These are phyloP conservation scores for Montipora sp. DNA, from an alignment of 64 coral and sea anemone species.

Conservation along the genomic window DNA sequence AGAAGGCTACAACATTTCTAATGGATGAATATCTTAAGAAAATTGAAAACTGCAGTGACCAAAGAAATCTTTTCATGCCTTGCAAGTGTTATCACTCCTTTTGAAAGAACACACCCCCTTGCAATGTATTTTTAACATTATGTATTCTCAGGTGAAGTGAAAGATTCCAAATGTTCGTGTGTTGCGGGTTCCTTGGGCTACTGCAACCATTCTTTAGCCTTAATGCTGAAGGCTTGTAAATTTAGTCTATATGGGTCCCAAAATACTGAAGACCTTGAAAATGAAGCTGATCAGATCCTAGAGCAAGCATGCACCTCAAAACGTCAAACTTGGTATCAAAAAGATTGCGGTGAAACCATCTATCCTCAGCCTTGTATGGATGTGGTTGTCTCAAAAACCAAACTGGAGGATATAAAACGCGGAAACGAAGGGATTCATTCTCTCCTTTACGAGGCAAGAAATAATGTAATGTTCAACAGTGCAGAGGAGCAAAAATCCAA, in stretches of 20 bases:
- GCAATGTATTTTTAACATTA: slow-evolving; percentile 8
- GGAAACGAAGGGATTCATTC: slow-evolving; percentile 46
- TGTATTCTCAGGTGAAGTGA: slow-evolving; percentile 25
- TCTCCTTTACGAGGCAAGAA: slow-evolving; percentile 67
- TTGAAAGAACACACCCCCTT: slow-evolving; percentile 12
- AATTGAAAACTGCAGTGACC: not conserved
- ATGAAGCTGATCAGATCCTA: slow-evolving; percentile 46
- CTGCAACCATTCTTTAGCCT: slow-evolving; percentile 46
- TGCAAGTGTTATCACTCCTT: slow-evolving; percentile 49
- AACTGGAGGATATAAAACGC: not conserved
- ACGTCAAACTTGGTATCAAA: slow-evolving; percentile 49
- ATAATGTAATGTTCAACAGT: slow-evolving; percentile 11
- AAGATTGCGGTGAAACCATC: slow-evolving; percentile 56
- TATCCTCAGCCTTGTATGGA: slow-evolving; percentile 42
- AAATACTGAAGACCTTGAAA: slow-evolving; percentile 5
- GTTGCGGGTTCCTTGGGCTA: slow-evolving; percentile 24
- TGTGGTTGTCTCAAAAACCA: slow-evolving; percentile 9
- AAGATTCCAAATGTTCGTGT: slow-evolving; percentile 24
- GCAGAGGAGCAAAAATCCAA: slow-evolving; percentile 48
- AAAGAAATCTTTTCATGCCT: slow-evolving; percentile 10
- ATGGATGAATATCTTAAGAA: slow-evolving; percentile 34
- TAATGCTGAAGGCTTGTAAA: slow-evolving; percentile 48
- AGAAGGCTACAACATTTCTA: slow-evolving; percentile 31
- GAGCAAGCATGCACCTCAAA: slow-evolving; percentile 43
- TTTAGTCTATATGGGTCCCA: slow-evolving; percentile 23